Base-by-base conservation (phyloP, 2,797 vertebrate genomes). In the Mormyrops boulengeri region DNA sequence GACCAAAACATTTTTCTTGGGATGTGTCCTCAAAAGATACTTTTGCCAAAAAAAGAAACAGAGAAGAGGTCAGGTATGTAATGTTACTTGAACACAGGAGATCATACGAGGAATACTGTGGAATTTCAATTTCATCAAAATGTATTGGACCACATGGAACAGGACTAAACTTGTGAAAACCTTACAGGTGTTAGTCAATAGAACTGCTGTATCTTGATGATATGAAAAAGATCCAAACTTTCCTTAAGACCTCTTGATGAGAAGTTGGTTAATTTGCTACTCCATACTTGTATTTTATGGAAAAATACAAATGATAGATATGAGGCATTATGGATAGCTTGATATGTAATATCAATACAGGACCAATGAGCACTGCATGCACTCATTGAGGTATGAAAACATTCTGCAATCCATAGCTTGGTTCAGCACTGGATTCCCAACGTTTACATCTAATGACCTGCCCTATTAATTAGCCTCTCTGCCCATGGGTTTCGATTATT, bases 381-480 rank as follows among this genome's bases (percentile, higher is more conserved):
- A 91, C 93, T 95, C 95, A 95, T 30, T 50, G 44, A 57, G 60
- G 44, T 14, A 49, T 41, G 26, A 84, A 69, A 85, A 69, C 41
- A 34, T 82, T 44, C 38, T 69, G 89, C 86, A 44, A 89, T 69
- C 82, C 44, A 52, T 89, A 12, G 89, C 41, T 60, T 84, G 66
- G 80, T 86, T 50, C 80, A 69, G 53, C 57, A 17, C 17, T 57
- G 38, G n/a, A 80, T 84, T 62, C 11, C 80, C 22, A 49, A 19
- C 49, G 26, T 52, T 53, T 69, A 85, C 82, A 86, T 60, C 49
- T 52, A 69, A 73, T 89, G 92, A 91, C 92, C 93, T 93, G 91
- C 94, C 94, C 93, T 93, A 92, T 93, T 96, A 96, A 96, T 96
- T 95, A 96, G 95, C 94, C 93, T 95, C 93, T 93, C 92, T 93